Base-by-base conservation (phyloP, 1,140 invertebrate species). In the Penaeus vannamei region DNA sequence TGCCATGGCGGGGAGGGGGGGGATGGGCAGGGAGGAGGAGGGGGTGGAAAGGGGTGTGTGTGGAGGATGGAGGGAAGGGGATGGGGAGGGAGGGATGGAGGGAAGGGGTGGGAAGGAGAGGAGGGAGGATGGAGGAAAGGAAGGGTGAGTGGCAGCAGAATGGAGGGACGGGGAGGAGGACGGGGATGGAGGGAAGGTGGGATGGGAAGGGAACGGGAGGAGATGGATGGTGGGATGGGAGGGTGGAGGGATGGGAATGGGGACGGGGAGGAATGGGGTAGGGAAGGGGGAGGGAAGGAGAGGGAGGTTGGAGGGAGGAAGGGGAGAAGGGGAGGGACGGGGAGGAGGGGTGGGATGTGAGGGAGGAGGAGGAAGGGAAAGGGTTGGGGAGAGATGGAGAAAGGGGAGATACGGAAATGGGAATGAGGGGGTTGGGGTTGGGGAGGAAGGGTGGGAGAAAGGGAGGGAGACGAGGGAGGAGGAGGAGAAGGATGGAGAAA, bases 381-480 rank as follows among this genome's bases (percentile, higher is more conserved):
- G 62, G 82, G 42, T 3, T 36, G 53, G 62, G 82, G 62, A 59
- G 82, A 61, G 82, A 84, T 53, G 62, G 82, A 61, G 82, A 84
- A 7, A 7, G 36, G 1, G 36, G 53, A 14, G 14, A 8, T n/a
- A n/a, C n/a, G 10, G 46, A 53, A 14, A 8, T n/a, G 14, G 53
- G 12, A 53, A 17, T 8, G 17, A 12, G 53, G 14, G 8, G 53
- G 17, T 8, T 0, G 17, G 8, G 53, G 53, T 2, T 14, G 53
- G 53, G 17, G 8, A 1, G 1, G 42, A 46, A 12, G 53, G 17
- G 53, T 0, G 1, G 53, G 53, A 17, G 53, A 10, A 0, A 17
- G 17, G 53, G 12, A 10, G 8, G 53, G 17, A 12, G 53, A 12
- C 3, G 53, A 10, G 53, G 53, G 17, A 17, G 53, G 14, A 17